phyloP scores from a whole-genome alignment of 2,888 invertebrate genomes.

The Drosophila ustulata region DNA sequence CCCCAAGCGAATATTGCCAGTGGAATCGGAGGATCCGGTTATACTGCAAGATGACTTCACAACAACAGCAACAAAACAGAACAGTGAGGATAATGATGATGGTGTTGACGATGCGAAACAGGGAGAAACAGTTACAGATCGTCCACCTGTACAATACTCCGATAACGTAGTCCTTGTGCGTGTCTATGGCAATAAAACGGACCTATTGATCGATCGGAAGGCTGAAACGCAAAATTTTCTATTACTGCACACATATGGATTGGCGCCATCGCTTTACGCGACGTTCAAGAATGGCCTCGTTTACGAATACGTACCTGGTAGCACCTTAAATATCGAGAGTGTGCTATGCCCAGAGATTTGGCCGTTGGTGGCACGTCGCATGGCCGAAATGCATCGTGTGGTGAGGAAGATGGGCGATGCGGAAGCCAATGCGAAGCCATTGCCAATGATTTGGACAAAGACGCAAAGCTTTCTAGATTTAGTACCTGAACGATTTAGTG shows the following conservation, averaged over 20 bases:
- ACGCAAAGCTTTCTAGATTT: conserved; percentile 90
- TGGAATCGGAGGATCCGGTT: conserved; percentile 52
- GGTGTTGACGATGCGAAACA: neutral
- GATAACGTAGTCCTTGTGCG: conserved; percentile 92
- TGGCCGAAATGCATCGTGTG: conserved; percentile 94
- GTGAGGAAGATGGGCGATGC: conserved; percentile 55
- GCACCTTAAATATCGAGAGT: conserved; percentile 89
- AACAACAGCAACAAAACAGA: conserved; percentile 8
- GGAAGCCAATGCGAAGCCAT: conserved; percentile 49
- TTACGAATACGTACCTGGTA: conserved; percentile 94
- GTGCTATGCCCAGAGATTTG: conserved; percentile 89
- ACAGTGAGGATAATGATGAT: neutral
- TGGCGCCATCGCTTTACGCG: conserved; percentile 95
- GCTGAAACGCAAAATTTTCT: conserved; percentile 90
- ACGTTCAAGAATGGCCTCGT: conserved; percentile 97
- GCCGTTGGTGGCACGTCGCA: conserved; percentile 90
- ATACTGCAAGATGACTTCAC: conserved; percentile 55
- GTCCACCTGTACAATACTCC: conserved; percentile 71
- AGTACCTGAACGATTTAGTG: conserved; percentile 90
- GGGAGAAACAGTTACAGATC: conserved; percentile 65
- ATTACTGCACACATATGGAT: conserved; percentile 89
- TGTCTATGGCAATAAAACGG: conserved; percentile 97
- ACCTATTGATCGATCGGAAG: conserved; percentile 94
- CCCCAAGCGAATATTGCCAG: conserved; percentile 45
- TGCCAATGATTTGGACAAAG: conserved; percentile 92